Evolutionary conservation across 2,888 invertebrate species (phyloP), one percentile per base, ranked within the genome.

Genomic region (Teleiodes luculella): DNA sequence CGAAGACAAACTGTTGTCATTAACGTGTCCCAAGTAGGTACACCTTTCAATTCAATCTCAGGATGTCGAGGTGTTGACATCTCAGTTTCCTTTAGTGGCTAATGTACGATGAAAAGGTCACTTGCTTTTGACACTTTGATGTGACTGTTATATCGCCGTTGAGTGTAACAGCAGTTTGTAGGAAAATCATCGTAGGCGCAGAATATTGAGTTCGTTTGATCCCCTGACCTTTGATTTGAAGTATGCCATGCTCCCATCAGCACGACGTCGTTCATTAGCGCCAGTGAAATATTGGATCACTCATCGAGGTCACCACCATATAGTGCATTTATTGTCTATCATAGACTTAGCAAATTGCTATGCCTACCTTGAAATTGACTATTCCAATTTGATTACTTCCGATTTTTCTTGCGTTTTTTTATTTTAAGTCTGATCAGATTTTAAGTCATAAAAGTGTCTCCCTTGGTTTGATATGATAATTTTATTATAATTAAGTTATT

Each of bases 221-320:
- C 61, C 55, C 50, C 45, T 61, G 65, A 67, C 64, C 69, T 65
- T 60, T 65, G 62, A 62, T 64, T n/a, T n/a, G n/a, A n/a, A n/a
- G n/a, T n/a, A n/a, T n/a, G 55, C 56, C 45, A 53, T 53, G 48
- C 59, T 54, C 57, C 62, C 57, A 62, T 63, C 62, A 62, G 56
- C 50, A 51, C 57, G 55, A 53, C 60, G 59, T 61, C 58, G 62
- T 60, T 65, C 60, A 65, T 65, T 67, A 67, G 56, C 67, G 61
- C 54, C 60, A 61, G 56, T 56, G 58, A 62, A 63, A 63, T 63
- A 60, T 66, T 62, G 60, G 58, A 60, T 56, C 59, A 63, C 63
- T 62, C 47, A 36, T 53, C 65, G 60, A 67, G 66, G 67, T 50
- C 61, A 48, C 48, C 51, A 11, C n/a, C 28, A n/a, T n/a, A 43